Evolutionary conservation across 2,113 vertebrate genomes (phyloP).

Genomic region (Oreochromis aureus): DNA sequence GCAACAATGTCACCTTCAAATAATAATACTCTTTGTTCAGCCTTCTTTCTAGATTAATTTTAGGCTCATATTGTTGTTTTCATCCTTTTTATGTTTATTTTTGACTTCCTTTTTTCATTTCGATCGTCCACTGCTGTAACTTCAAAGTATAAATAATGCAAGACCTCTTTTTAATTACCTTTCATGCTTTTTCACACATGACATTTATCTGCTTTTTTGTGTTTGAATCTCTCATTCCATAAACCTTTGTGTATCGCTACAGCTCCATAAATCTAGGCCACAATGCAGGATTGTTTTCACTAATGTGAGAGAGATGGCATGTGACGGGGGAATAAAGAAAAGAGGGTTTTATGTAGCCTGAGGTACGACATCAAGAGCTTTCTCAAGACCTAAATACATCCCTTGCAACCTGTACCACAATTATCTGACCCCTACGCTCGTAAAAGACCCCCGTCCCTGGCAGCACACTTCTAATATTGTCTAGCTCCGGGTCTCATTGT

Average conservation of each 20-base stretch:
- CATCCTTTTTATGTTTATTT: neutral
- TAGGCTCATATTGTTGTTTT: neutral
- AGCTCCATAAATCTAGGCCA: neutral
- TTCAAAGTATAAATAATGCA: neutral
- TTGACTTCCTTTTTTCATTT: neutral
- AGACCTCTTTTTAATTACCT: neutral
- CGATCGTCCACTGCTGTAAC: neutral
- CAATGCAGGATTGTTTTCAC: neutral
- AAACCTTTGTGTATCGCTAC: neutral
- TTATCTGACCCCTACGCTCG: neutral
- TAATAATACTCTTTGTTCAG: neutral
- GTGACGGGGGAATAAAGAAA: neutral
- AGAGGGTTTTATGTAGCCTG: slow-evolving; percentile 28
- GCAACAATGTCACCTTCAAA: neutral
- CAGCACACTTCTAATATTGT: neutral
- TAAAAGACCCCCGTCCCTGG: neutral
- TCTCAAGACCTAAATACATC: neutral
- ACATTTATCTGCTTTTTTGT: neutral
- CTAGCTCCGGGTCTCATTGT: neutral
- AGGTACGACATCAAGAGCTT: neutral
- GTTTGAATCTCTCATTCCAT: neutral
- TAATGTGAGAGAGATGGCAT: neutral
- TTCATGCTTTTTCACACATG: neutral
- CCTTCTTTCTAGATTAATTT: neutral
- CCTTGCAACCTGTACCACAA: neutral